Evolutionary conservation across 2,113 vertebrate species (phyloP), one percentile per base, ranked within the genome.

Genomic region (Grantiella picta): DNA sequence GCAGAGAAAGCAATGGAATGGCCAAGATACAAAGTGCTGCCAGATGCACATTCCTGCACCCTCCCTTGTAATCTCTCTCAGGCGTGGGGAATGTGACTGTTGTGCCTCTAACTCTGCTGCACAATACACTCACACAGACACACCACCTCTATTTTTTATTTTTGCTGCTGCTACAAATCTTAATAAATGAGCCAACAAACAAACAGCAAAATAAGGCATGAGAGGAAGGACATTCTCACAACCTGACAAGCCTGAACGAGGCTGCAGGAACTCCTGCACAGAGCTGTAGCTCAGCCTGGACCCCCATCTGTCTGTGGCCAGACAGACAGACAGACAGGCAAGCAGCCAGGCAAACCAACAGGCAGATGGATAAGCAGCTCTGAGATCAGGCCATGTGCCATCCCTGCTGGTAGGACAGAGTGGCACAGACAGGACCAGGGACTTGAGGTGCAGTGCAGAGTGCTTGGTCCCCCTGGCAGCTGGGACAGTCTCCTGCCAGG

Each of bases 11-110:
- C 87, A 94, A 81, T 47, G 59, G 69, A 95, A 82, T 40, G 38
- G 87, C 84, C 89, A 96, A 94, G 93, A 95, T 42, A 94, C 70
- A 87, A 95, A 96, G 93, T 95, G 95, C 96, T 95, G 94, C 94
- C 96, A 97, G 94, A 95, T 95, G 95, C 95, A 97, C 96, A 97
- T 97, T 96, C 91, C 91, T 97, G 90, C 38, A 0, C 85, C 76
- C 91, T 89, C 81, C 92, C 95, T 84, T 16, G 3, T 91, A 94
- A 95, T 94, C 91, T 86, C 83, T 94, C 91, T 92, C 91, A 76
- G 84, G 84, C 89, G 2, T 5, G 2, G 83, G 89, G 92, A 90
- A 83, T 93, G 92, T 36, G 42, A 6, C 81, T 80, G 73, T 19
- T 95, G 81, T 69, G 94, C 91, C 77, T 90, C 66, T 14, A 73